A percentile compares a stretch with the other conserved stretches of the same genome.
Conservation (phyloP, 2,888 invertebrate genomes). For the Zonitis immaculata region DNA sequence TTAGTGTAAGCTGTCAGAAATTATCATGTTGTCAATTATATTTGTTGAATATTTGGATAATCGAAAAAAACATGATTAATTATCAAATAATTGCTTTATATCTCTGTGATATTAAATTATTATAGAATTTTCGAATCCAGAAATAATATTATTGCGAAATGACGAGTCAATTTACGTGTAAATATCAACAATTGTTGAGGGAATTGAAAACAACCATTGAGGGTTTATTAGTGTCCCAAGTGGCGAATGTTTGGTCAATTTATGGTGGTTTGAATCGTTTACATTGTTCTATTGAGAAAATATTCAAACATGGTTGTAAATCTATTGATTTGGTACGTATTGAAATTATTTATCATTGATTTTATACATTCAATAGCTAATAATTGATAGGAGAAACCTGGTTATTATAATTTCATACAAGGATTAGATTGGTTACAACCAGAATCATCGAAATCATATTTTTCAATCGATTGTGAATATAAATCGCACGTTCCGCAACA, state of each 20-base stretch:
- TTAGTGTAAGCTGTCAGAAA: background rate
- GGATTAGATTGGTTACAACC: slow-evolving; percentile 59
- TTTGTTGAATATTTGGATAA: background rate
- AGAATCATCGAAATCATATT: slow-evolving; percentile 51
- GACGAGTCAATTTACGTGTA: slow-evolving; percentile 20
- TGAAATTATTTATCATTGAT: slow-evolving; percentile 2
- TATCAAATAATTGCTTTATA: background rate
- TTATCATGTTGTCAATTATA: background rate
- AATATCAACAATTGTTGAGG: slow-evolving; percentile 52
- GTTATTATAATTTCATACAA: slow-evolving; percentile 56
- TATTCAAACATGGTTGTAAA: slow-evolving; percentile 56
- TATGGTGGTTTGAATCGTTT: slow-evolving; percentile 57
- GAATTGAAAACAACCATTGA: slow-evolving; percentile 56
- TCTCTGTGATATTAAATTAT: background rate
- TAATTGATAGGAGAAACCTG: slow-evolving; percentile 51
- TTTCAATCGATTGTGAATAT: slow-evolving; percentile 47
- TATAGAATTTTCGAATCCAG: background rate
- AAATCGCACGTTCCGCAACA: slow-evolving; percentile 47
- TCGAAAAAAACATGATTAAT: background rate
- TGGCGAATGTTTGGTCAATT: slow-evolving; percentile 58
- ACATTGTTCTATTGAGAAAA: slow-evolving; percentile 53
- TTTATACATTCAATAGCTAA: too few relatives aligned
- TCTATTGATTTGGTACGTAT: slow-evolving; percentile 10
- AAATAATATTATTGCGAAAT: background rate
- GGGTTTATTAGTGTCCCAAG: slow-evolving; percentile 53